Evolutionary conservation across 2,888 invertebrate genomes (phyloP).

Genomic region (Hedya salicella): DNA sequence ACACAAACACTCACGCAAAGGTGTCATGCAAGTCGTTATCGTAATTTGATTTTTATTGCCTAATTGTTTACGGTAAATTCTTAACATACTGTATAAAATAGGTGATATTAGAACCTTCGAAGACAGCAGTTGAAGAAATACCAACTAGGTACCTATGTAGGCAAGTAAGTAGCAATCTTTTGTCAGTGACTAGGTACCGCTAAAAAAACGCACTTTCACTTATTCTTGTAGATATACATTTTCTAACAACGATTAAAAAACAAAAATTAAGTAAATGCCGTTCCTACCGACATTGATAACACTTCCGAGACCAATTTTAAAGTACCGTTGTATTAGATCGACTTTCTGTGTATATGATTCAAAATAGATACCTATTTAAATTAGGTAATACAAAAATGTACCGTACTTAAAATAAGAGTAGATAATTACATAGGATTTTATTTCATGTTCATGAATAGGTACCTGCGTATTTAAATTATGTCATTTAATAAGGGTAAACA

Average conservation of each 20-base stretch:
- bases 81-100: background rate
- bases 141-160: background rate
- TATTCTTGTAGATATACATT: constrained; percentile 35
- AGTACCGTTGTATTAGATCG: constrained; percentile 7
- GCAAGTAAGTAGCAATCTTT: constrained; percentile 9
- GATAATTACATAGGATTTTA: no score
- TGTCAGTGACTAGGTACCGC: constrained; percentile 18
- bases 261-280: constrained; percentile 29
- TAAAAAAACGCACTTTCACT: constrained; percentile 40
- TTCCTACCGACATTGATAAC: constrained; percentile 17
- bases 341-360: background rate
- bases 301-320: background rate
- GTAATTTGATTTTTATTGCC: constrained; percentile 29
- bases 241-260: constrained; percentile 36
- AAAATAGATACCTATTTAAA: background rate
- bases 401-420: no score
- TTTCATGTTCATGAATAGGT: no score
- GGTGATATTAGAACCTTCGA: background rate
- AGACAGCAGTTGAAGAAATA: background rate
- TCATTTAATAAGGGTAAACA: no score
- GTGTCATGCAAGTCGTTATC: constrained; percentile 27
- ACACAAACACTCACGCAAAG: constrained; percentile 22
- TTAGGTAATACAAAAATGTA: no score
- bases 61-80: background rate
- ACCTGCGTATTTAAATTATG: no score